A percentile compares a stretch with the other conserved stretches of the same genome.
Evolutionary conservation across 2,797 vertebrate genomes (phyloP).

Genomic region (Pyrocephalus nanus): DNA sequence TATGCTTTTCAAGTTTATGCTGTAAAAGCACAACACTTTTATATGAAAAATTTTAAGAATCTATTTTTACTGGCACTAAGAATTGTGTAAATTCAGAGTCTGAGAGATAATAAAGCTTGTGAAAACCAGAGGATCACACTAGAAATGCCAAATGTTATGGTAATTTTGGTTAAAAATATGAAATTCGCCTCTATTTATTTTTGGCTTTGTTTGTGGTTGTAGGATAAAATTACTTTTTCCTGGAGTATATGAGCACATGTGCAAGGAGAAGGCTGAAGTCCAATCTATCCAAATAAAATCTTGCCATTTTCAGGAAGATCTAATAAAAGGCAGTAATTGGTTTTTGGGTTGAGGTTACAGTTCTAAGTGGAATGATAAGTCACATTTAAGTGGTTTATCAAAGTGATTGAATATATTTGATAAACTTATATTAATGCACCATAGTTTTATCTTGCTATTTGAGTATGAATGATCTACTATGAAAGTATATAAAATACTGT

Average conservation of each 20-base stretch:
- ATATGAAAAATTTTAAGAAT: background rate
- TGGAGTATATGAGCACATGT: background rate
- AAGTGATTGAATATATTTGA: background rate
- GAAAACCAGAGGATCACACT: background rate
- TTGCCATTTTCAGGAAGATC: constrained; percentile 10
- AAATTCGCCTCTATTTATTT: background rate
- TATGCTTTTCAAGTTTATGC: background rate
- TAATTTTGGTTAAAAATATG: background rate
- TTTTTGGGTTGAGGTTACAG: constrained; percentile 27
- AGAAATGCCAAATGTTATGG: background rate
- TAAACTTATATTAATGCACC: background rate
- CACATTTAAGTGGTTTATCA: constrained; percentile 42
- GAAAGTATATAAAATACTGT: background rate
- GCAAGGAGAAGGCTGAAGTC: background rate
- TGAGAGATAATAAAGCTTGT: background rate
- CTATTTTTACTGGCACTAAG: background rate
- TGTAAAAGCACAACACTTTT: background rate
- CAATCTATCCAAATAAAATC: constrained; percentile 49
- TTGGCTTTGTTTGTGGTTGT: background rate
- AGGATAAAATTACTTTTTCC: background rate
- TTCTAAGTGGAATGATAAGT: constrained; percentile 27
- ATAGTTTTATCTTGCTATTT: constrained; percentile 9
- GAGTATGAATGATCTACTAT: background rate
- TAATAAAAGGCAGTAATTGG: constrained; percentile 36
- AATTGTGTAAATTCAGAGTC: background rate